Evolutionary conservation across 2,888 invertebrate genomes (phyloP), one percentile per base, ranked within the genome.

Genomic region (Tiliacea aurago): DNA sequence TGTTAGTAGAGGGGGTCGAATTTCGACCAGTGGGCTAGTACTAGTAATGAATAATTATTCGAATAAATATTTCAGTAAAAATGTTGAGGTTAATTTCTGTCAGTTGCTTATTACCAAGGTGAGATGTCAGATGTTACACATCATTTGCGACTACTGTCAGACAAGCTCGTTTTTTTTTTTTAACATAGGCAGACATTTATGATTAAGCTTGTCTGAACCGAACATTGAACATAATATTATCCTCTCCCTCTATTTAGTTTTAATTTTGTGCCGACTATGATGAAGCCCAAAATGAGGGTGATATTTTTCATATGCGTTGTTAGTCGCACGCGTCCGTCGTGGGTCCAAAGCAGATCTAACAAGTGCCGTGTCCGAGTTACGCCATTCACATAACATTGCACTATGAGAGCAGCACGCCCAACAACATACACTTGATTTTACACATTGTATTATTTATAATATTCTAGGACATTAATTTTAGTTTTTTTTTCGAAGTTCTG

Each of bases 371-470:
- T n/a, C 68, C 49, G 49, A 11, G 33, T 33, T 20, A 56, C 61
- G 67, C 41, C 84, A 68, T 65, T 68, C 75, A 80, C 37, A 53
- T 33, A 23, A 62, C 68, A 81, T 61, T 20, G 58, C 66, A 80
- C 75, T 81, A 84, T 23, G 1, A 64, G 51, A 70, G 56, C 67
- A 15, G 18, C 41, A 47, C 70, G 49, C 64, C 37, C 80, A 80
- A 75, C 61, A 68, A 75, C 80, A 80, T 33, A 81, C 84, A 84
- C 84, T 81, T 81, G 84, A 66, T 55, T 51, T 28, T 41, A 70
- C 51, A 79, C 63, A 45, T 28, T 28, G 28, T 28, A 37, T 37
- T 5, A 37, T 37, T 49, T 63, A 51, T 43, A 59, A 33, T 28
- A 63, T 10, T 79, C 1, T 66, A 33, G 9, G 15, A 55, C 9